Base-by-base conservation (phyloP, 2,888 invertebrate species). In the Hydroisotoma schaefferi region DNA sequence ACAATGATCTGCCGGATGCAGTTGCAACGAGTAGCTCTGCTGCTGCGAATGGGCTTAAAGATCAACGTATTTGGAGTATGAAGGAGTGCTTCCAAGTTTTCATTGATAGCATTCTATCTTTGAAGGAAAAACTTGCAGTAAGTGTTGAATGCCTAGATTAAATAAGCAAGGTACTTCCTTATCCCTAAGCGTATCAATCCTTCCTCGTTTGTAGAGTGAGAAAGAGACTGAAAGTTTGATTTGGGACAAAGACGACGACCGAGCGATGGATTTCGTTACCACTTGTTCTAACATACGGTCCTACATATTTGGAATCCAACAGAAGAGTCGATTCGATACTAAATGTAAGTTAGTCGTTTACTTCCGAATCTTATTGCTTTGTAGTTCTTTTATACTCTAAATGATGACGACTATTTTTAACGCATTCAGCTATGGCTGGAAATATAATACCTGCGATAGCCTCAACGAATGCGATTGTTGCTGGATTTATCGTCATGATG, bases 361-460 rank as follows among this genome's bases (percentile, higher is more conserved):
- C 8, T 33, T 10, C 44, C 15, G 38, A 53, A 55, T 56, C 26
- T 40, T 48, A 23, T 27, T 56, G 55, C n/a, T n/a, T 27, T 4
- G 10, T 10, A 22, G 5, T 52, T 33, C 10, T 29, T 52, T n/a
- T 22, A 33, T 12, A 28, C n/a, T n/a, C n/a, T n/a, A n/a, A n/a
- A n/a, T n/a, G n/a, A 15, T 43, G 44, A 2, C 15, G 10, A 6
- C 51, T 29, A 38, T 51, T 10, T 43, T 10, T 43, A n/a, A 57
- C 43, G 67, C 57, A 74, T 76, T 47, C 77, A 88, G 87, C 98
- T 1, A 98, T 99, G 90, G 99, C 99, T 0, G 99, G 99, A 18
- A 99, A 99, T 77, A 99, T 99, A 72, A 95, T 99, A 74, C 99
- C 99, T 6, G 99, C 99, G 0, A 98, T 99, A 75, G 98, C 99